A percentile compares a stretch with the other conserved stretches of the same genome.
phyloP scores from a whole-genome alignment of 2,888 invertebrate species.

The Eupithecia inturbata region DNA sequence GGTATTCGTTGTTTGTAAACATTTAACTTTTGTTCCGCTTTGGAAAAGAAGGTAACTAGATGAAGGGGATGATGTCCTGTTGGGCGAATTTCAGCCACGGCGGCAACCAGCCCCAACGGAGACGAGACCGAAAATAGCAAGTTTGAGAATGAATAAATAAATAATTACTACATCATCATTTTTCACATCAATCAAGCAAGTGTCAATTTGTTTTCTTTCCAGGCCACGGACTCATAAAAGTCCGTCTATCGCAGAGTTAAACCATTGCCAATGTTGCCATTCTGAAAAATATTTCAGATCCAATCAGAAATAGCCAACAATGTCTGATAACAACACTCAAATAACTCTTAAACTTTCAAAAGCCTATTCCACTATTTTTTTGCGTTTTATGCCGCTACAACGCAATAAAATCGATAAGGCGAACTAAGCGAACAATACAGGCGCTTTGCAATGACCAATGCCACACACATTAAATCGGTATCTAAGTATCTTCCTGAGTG shows the following conservation, averaged over 20 bases:
- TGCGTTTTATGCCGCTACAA: conserved; percentile 25
- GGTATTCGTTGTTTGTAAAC: background rate
- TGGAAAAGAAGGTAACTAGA: background rate
- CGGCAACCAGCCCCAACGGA: background rate
- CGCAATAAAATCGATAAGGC: conserved; percentile 38
- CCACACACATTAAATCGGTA: conserved; percentile 6
- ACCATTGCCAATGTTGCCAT: background rate
- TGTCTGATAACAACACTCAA: conserved; percentile 8
- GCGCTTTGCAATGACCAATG: conserved; percentile 17
- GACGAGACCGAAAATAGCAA: background rate
- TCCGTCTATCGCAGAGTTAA: background rate
- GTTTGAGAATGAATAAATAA: background rate
- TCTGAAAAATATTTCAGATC: background rate
- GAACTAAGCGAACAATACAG: conserved; percentile 16
- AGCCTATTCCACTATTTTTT: conserved; percentile 20
- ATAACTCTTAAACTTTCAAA: conserved; percentile 15
- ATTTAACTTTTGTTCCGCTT: background rate
- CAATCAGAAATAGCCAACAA: conserved; percentile 1
- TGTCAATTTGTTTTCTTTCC: background rate
- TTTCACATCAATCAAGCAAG: background rate
- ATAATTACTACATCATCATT: too few relatives aligned
- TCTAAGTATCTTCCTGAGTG: background rate
- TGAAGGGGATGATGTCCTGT: background rate
- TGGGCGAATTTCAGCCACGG: background rate
- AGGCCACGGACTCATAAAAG: background rate